These are phyloP conservation scores for Anguilla anguilla DNA, from an alignment of 2,797 vertebrate genomes.

Conservation along the genomic window DNA sequence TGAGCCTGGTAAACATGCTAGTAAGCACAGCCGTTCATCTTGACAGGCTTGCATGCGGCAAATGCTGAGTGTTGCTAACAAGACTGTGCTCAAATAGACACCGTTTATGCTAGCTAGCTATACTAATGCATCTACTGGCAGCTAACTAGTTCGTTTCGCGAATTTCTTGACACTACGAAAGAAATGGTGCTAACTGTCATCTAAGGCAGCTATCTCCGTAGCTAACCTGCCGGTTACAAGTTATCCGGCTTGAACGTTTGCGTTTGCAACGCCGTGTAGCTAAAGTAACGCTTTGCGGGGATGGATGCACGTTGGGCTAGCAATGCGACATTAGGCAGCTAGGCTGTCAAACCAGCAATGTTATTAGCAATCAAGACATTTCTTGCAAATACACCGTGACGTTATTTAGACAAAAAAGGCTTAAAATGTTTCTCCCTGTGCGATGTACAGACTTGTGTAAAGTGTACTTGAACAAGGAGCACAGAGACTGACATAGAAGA, in stretches of 20 bases:
- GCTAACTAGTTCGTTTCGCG: neutral
- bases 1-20: too few species aligned
- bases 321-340: neutral
- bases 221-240: neutral
- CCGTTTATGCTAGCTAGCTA: neutral
- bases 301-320: neutral
- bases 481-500: too few species aligned
- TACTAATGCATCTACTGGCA: too few species aligned
- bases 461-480: too few species aligned
- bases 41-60: too few species aligned
- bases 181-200: neutral
- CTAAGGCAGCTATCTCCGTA: too few species aligned
- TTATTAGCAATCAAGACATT: neutral
- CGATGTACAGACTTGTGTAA: too few species aligned
- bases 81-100: neutral
- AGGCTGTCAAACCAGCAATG: neutral
- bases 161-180: neutral
- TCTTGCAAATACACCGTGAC: neutral
- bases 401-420: too few species aligned
- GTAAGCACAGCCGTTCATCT: neutral
- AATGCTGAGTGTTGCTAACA: neutral
- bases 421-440: too few species aligned
- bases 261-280: neutral
- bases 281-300: neutral
- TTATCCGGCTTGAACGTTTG: neutral